phyloP scores from a whole-genome alignment of 1,140 invertebrate species.

The Cyphomyrmex costatus region DNA sequence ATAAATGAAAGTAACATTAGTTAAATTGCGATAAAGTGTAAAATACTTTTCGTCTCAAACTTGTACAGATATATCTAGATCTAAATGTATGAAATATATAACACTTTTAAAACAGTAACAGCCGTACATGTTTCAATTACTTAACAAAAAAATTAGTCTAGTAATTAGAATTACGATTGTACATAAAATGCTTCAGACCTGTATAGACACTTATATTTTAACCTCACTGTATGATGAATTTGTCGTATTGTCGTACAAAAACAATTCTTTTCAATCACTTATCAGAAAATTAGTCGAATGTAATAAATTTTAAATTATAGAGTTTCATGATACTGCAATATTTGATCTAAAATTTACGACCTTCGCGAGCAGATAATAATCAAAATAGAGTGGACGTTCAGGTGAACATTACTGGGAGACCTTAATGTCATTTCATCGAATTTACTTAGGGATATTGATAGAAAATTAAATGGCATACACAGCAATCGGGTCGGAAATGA shows the following conservation, averaged over 20 bases:
- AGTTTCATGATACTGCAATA: not conserved
- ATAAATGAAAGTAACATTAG: not conserved
- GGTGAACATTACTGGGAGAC: not conserved
- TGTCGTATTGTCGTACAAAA: not conserved
- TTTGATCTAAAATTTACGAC: not conserved
- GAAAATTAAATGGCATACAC: constrained; percentile 63
- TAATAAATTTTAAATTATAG: constrained; percentile 31
- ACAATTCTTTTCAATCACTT: not conserved
- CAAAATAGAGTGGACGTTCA: constrained; percentile 15
- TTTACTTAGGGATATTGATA: constrained; percentile 52
- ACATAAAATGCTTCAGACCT: not conserved
- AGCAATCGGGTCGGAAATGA: constrained; percentile 27
- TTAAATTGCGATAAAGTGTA: not conserved
- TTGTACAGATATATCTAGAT: not conserved
- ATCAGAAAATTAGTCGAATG: not conserved
- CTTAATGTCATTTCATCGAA: constrained; percentile 46
- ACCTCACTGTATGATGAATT: not conserved
- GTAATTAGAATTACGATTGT: not conserved
- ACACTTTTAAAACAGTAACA: not conserved
- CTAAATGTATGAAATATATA: not conserved
- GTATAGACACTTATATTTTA: not conserved
- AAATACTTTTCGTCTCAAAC: not conserved
- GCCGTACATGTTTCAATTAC: not conserved
- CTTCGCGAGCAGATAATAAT: constrained; percentile 6
- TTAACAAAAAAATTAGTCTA: not conserved